Conservation (phyloP, 1,140 invertebrate species). For the Semibalanus balanoides region DNA sequence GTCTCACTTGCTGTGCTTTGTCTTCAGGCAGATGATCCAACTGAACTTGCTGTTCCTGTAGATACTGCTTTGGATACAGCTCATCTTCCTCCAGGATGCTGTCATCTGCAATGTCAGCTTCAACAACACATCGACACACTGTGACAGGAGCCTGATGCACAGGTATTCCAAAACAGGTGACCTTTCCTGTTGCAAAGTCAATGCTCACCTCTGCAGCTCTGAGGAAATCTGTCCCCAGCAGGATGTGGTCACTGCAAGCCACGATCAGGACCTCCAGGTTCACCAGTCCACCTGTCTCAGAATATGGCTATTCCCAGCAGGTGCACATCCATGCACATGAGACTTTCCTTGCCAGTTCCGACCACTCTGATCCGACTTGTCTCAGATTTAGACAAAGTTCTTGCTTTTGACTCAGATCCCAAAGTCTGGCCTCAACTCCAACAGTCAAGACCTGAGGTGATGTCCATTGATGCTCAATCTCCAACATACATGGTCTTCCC, state of each 20-base stretch:
- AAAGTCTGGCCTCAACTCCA: not conserved
- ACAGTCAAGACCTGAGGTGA: not conserved
- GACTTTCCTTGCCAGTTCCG: not conserved
- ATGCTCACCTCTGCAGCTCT: not conserved
- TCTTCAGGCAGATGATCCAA: not conserved
- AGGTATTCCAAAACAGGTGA: not conserved
- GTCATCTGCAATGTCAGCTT: not conserved
- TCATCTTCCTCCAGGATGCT: not conserved
- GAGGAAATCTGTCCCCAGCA: not conserved
- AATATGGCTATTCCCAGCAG: not conserved
- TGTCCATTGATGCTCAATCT: not conserved
- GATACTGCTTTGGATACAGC: not conserved
- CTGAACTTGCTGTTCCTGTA: not conserved
- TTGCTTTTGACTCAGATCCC: not conserved
- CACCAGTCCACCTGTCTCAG: not conserved
- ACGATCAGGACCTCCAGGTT: not conserved
- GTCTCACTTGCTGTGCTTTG: not conserved
- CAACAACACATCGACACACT: not conserved
- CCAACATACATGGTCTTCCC: not conserved
- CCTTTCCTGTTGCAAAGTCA: not conserved
- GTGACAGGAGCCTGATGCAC: not conserved
- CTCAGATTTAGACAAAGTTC: not conserved
- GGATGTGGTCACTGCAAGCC: not conserved
- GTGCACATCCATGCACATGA: not conserved
- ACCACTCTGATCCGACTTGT: not conserved